Percentiles rank a stretch among this genome's conserved stretches.
These are phyloP conservation scores for Malurus elegans DNA, from an alignment of 2,113 vertebrate genomes.

Conservation along the genomic window DNA sequence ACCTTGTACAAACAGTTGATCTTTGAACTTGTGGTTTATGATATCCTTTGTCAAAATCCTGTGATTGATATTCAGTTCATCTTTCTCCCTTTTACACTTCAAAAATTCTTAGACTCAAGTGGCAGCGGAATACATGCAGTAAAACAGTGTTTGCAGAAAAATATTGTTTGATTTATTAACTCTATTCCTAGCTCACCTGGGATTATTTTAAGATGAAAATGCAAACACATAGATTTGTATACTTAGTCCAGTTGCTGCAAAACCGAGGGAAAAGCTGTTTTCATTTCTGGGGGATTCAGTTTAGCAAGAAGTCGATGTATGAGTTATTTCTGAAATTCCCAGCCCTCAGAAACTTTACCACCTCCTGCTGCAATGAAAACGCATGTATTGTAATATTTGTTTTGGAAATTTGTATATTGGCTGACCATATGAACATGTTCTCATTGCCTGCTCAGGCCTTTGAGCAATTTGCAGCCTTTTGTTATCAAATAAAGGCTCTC, in stretches of 20 bases:
- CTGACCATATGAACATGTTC: conserved; percentile 96
- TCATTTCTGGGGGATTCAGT: conserved; percentile 32
- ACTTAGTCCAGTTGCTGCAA: background rate
- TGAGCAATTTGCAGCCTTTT: conserved; percentile 99
- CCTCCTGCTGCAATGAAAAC: conserved; percentile 50
- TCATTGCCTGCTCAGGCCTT: conserved; percentile 93
- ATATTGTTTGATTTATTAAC: background rate
- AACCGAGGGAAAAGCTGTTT: conserved; percentile 24
- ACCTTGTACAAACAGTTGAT: background rate
- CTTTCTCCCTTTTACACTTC: background rate
- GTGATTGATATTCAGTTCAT: background rate
- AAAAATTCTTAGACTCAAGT: background rate
- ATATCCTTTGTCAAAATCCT: background rate
- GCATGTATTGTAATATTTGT: conserved; percentile 75
- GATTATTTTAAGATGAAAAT: background rate
- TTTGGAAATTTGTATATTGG: conserved; percentile 75
- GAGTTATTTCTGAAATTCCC: conserved; percentile 34
- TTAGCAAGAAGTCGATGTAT: background rate
- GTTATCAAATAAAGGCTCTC: conserved; percentile 91
- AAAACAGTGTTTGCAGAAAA: background rate
- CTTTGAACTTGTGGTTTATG: conserved; percentile 9
- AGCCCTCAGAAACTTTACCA: conserved; percentile 19
- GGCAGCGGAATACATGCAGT: background rate
- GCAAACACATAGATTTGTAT: background rate
- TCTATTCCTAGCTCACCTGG: background rate